These are phyloP conservation scores for Oikopleura vanhoeffeni DNA, from an alignment of 23 tunicate genomes.

Conservation along the genomic window DNA sequence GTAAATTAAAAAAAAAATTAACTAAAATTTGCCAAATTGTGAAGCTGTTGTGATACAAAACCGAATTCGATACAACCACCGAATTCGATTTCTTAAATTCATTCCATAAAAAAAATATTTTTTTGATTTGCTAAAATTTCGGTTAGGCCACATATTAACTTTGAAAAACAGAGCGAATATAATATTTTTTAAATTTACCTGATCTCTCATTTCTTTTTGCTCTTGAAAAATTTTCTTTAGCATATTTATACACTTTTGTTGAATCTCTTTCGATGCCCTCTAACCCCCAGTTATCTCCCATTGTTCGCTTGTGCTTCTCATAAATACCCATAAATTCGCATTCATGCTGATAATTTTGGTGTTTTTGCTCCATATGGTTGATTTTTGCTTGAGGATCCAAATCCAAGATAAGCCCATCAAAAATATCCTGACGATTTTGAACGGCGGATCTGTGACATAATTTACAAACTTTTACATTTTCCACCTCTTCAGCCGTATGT, in stretches of 20 bases:
- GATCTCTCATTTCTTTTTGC: not conserved
- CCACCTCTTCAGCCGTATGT: not conserved
- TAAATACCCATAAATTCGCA: not conserved
- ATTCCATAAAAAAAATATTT: too few relatives aligned
- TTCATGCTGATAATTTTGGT: not conserved
- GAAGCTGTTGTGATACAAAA: too few relatives aligned
- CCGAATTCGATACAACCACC: too few relatives aligned
- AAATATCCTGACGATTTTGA: not conserved
- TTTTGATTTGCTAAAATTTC: too few relatives aligned
- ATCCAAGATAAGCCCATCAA: not conserved
- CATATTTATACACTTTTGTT: not conserved
- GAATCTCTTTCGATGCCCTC: constrained; percentile 3
- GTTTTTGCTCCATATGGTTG: too few relatives aligned
- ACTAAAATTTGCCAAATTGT: too few relatives aligned
- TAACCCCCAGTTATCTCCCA: not conserved
- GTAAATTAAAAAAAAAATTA: too few relatives aligned
- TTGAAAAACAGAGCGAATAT: too few relatives aligned
- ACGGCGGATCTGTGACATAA: not conserved
- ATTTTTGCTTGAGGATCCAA: not conserved
- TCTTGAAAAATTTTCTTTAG: too few relatives aligned
- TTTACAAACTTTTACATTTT: not conserved
- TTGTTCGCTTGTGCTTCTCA: not conserved
- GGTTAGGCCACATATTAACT: too few relatives aligned
- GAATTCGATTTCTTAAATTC: too few relatives aligned
- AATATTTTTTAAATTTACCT: too few relatives aligned